Percentiles rank a stretch among this genome's conserved stretches.
Evolutionary conservation across 2,113 vertebrate species (phyloP).

Genomic region (Ictalurus furcatus): DNA sequence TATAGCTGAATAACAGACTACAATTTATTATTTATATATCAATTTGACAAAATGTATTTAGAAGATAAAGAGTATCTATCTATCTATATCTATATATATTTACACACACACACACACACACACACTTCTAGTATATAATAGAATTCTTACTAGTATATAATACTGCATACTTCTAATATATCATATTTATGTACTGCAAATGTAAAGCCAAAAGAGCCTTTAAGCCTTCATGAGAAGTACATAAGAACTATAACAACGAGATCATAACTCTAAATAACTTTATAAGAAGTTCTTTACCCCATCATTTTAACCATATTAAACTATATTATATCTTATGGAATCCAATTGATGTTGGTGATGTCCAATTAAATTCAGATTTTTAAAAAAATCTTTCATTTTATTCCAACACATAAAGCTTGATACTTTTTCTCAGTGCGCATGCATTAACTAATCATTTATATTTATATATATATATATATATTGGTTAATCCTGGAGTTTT

Average conservation of each 20-base stretch:
- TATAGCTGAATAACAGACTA: not conserved
- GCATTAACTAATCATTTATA: too few species aligned
- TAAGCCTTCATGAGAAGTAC: not conserved
- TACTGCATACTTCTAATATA: too few species aligned
- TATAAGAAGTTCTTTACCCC: not conserved
- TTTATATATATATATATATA: not conserved
- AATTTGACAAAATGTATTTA: not conserved
- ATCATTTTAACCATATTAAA: not conserved
- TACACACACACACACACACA: too few species aligned
- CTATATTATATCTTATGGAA: not conserved
- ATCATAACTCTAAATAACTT: not conserved
- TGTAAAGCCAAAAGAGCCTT: not conserved
- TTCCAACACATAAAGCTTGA: not conserved
- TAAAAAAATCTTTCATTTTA: not conserved
- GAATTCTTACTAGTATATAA: too few species aligned
- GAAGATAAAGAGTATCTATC: not conserved
- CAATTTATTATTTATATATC: not conserved
- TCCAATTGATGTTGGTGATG: not conserved
- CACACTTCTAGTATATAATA: too few species aligned
- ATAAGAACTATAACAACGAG: not conserved
- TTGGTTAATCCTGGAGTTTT: not conserved
- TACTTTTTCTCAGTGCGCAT: not conserved
- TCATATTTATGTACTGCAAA: not conserved
- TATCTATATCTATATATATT: too few species aligned
- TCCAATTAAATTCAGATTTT: not conserved